Base-by-base conservation (phyloP, 2,888 invertebrate genomes). In the Sminthurides aquaticus region DNA sequence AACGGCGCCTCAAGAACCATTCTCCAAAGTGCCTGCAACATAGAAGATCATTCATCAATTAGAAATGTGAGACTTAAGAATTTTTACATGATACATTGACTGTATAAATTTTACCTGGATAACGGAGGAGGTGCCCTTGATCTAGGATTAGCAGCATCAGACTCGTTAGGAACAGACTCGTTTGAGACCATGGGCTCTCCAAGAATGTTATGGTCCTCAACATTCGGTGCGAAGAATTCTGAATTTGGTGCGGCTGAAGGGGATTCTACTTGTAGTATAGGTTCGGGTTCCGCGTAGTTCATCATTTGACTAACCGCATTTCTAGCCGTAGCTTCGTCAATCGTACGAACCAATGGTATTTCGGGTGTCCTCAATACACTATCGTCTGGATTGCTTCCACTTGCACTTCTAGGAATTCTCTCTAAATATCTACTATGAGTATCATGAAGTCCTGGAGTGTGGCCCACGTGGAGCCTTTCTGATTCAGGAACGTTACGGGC, bases 261-360 rank as follows among this genome's bases (percentile, higher is more conserved):
- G 29, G 58, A 29, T 58, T 58, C 58, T 34, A 34, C 22, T 58
- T 58, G 58, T 20, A 58, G 22, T 20, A 28, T 58, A 20, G 58
- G 24, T 29, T 58, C 58, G 29, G 58, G 20, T 15, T 34, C 58
- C 11, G 24, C 20, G 15, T 24, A 58, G 20, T 20, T 24, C 43
- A 29, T 43, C 2, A 34, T 34, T 11, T 27, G 58, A 29, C 22
- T 24, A 34, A 49, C 49, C 2, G 60, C 60, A 49, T 60, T 60
- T 49, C 60, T 48, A 25, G 60, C 60, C 1, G 60, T 60, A 24
- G 60, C 60, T 22, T 60, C 60, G 18, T 60, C 60, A 49, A 60
- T 60, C 3, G 60, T 49, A 8, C 60, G n/a, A 11, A 60, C 15
- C 22, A 49, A n/a, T 18, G 58, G 58, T 29, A 29, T 58, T 11